Conservation (phyloP, 2,797 vertebrate species). For the Acipenser ruthenus region DNA sequence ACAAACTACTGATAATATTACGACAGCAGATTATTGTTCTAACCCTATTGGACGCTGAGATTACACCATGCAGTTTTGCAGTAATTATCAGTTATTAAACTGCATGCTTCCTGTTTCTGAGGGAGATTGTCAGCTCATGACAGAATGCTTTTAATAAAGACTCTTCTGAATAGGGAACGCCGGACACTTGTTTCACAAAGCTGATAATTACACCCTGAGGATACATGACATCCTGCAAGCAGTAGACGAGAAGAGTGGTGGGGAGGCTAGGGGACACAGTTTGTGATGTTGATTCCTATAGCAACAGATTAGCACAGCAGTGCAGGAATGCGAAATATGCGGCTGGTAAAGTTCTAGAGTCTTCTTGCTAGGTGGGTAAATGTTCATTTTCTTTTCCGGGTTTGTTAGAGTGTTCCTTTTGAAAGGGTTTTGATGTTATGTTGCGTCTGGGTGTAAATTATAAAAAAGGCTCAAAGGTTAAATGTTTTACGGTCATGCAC, state of each 20-base stretch:
- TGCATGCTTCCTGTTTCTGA: background rate
- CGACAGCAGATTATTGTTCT: too few species aligned
- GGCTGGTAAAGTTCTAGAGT: background rate
- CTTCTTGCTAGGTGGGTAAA: background rate
- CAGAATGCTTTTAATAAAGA: background rate
- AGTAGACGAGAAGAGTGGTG: background rate
- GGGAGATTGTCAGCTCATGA: background rate
- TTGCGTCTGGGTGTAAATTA: background rate
- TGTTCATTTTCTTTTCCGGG: background rate
- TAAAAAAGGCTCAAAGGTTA: too few species aligned
- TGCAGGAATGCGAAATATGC: background rate
- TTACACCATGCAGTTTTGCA: too few species aligned
- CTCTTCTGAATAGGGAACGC: background rate
- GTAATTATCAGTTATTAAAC: too few species aligned
- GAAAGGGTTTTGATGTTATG: background rate
- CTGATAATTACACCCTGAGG: background rate
- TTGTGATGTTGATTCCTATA: background rate
- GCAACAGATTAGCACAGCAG: background rate
- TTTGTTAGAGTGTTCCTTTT: background rate
- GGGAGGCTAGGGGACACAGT: background rate
- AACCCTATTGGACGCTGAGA: too few species aligned
- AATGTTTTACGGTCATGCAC: too few species aligned
- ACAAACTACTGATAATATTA: too few species aligned
- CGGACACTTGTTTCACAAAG: background rate
- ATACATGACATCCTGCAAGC: background rate